Evolutionary conservation across 30 jellyfish, hydroid and myxozoan species (phyloP).

Genomic region (Hydractinia symbiolongicarpus): DNA sequence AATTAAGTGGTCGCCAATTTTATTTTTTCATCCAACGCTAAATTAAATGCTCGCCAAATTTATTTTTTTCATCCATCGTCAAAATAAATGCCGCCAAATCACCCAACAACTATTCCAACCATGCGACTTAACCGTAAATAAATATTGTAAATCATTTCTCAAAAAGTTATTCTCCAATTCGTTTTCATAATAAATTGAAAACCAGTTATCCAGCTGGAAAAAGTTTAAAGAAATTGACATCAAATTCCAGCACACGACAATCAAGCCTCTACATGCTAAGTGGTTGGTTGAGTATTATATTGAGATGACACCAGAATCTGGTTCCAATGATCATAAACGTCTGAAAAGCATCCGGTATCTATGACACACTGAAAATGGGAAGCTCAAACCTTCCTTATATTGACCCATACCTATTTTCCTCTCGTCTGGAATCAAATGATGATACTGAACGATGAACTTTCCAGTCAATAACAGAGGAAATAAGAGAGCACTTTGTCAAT

Average conservation of each 20-base stretch:
- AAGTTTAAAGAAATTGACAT: background rate
- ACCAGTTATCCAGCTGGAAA: background rate
- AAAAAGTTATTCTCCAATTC: too few relatives aligned
- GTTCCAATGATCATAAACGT: background rate
- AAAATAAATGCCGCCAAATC: too few relatives aligned
- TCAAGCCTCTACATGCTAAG: background rate
- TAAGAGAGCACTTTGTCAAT: background rate
- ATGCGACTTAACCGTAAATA: too few relatives aligned
- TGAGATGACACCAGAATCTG: background rate
- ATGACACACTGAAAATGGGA: conserved; percentile 25
- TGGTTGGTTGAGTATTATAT: background rate
- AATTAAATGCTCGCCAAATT: too few relatives aligned
- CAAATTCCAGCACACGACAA: background rate
- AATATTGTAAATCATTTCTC: too few relatives aligned
- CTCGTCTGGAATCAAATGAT: background rate
- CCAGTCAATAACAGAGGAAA: conserved; percentile 9
- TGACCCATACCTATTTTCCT: conserved; percentile 15
- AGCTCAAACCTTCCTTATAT: background rate
- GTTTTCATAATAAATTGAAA: background rate
- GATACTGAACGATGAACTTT: background rate
- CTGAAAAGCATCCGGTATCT: conserved; percentile 21
- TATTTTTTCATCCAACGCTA: too few relatives aligned
- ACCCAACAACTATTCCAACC: too few relatives aligned
- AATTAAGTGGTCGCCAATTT: too few relatives aligned
- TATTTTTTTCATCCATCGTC: too few relatives aligned